Evolutionary conservation across 2,888 invertebrate genomes (phyloP), one percentile per base, ranked within the genome.

Genomic region (Agrochola lota): DNA sequence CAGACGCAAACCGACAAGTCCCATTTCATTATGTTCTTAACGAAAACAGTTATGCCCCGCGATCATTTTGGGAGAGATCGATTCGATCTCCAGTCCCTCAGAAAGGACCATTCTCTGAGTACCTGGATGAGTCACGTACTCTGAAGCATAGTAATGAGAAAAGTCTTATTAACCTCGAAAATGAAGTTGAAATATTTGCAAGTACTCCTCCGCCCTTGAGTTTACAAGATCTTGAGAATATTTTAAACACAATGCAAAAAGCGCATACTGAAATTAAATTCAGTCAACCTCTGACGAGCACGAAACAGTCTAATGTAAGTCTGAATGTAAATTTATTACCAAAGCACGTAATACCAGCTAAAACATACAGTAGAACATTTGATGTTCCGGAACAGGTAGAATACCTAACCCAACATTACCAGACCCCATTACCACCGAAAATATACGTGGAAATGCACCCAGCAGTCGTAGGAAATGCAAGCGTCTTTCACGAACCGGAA

Each of bases 61-160:
- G 90, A 59, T 94, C 95, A 7, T 95, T 93, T 87, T 96, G 96
- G 96, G 96, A 96, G 75, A 92, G 96, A 85, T 94, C 93, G 71
- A 92, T 95, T 2, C 92, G 96, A 84, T 96, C 96, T 17, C 95
- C 95, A 4, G 80, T 93, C 7, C 26, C 11, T 74, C 75, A 91
- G 78, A 77, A 64, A 35, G n/a, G 35, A 67, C 30, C 17, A 57
- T 26, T 69, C 30, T 80, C 8, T 8, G 84, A 86, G 57, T 81
- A 88, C n/a, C 77, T 86, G 62, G 78, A 91, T 49, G 83, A 91
- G 85, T 83, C 89, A 69, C 88, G 91, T 9, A 84, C 89, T 77
- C 77, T 91, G 1, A 92, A 90, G 77, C 90, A 89, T 40, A 94
- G 93, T 75, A 92, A 93, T 78, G 95, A 96, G 87, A 85, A 93